phyloP scores from a whole-genome alignment of 53 echinoderm and acorn worm genomes.

The Arbacia lixula region DNA sequence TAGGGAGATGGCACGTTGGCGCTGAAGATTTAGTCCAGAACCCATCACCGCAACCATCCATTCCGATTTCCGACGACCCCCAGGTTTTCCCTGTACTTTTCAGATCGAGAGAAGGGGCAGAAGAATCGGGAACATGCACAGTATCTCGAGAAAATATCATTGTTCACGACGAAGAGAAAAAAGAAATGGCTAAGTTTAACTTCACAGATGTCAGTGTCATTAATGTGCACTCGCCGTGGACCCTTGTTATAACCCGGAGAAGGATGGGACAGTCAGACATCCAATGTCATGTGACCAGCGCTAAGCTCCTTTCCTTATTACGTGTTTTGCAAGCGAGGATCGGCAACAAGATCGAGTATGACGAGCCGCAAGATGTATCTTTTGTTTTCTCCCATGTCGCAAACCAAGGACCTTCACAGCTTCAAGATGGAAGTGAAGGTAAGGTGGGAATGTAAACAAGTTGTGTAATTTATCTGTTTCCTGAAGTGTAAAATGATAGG shows the following conservation, averaged over 20 bases:
- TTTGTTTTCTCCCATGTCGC: neutral
- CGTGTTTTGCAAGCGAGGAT: conserved; percentile 3
- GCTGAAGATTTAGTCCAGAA: neutral
- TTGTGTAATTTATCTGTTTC: no score
- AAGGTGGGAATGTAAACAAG: no score
- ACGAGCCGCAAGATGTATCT: conserved; percentile 39
- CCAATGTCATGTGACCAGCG: conserved; percentile 40
- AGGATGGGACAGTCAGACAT: conserved; percentile 50
- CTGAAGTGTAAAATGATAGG: no score
- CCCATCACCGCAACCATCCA: neutral
- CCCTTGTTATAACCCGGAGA: conserved; percentile 39
- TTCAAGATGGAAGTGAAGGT: no score
- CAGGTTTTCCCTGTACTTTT: conserved; percentile 41
- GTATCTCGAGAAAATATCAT: neutral
- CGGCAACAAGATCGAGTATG: conserved; percentile 45
- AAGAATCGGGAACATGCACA: conserved; percentile 30
- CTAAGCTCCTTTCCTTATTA: conserved; percentile 47
- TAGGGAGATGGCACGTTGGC: conserved; percentile 40
- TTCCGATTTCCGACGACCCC: neutral
- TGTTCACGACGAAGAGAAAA: neutral
- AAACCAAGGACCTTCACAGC: no score
- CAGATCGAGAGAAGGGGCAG: neutral
- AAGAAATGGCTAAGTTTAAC: neutral
- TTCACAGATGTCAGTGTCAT: conserved; percentile 33
- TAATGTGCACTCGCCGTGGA: conserved; percentile 41